phyloP scores from a whole-genome alignment of 2,113 vertebrate genomes.

The Progne subis region DNA sequence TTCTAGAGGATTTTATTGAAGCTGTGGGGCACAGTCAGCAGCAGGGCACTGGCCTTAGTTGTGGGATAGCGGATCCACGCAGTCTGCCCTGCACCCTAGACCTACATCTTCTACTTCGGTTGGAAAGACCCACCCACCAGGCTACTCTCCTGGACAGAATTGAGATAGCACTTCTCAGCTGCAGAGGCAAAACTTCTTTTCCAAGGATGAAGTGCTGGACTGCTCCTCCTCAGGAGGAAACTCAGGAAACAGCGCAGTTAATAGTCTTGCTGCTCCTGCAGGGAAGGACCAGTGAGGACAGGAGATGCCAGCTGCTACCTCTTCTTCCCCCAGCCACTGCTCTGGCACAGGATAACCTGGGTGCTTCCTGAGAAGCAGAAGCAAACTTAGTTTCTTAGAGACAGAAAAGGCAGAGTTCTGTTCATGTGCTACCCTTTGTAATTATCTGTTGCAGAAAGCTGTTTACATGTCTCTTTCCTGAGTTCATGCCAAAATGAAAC shows the following conservation, averaged over 20 bases:
- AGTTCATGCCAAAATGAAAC: neutral
- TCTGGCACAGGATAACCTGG: neutral
- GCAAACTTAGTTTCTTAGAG: neutral
- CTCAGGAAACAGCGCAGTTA: neutral
- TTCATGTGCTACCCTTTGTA: neutral
- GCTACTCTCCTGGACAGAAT: neutral
- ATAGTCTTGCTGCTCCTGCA: neutral
- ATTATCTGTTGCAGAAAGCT: neutral
- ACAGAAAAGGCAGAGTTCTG: neutral
- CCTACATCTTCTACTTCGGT: neutral
- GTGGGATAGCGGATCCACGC: neutral
- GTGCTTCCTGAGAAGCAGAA: neutral
- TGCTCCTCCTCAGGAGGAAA: neutral
- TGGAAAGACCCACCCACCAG: neutral
- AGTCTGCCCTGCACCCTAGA: neutral
- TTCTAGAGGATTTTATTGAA: neutral
- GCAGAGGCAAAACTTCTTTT: neutral
- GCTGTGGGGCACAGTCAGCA: neutral
- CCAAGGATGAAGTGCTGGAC: neutral
- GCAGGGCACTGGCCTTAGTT: neutral
- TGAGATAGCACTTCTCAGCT: neutral
- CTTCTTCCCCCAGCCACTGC: neutral
- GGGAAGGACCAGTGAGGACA: neutral
- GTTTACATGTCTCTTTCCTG: neutral
- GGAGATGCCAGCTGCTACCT: neutral